A percentile compares a stretch with the other conserved stretches of the same genome.
Evolutionary conservation across 1,140 invertebrate species (phyloP).

Genomic region (Lethrus apterus): DNA sequence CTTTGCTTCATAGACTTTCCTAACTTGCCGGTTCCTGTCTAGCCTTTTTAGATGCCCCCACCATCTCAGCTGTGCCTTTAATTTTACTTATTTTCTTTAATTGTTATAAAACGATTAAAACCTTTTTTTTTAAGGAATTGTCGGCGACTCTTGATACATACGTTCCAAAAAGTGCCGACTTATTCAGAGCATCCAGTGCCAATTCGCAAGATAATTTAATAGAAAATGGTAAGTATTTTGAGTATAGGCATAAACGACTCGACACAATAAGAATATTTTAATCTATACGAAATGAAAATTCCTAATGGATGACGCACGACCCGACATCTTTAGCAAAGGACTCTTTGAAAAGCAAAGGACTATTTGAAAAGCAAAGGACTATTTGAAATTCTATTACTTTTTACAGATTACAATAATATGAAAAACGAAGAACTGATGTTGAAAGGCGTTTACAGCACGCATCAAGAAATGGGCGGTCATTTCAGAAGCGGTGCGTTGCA

Average conservation of each 20-base stretch:
- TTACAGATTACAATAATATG: slow-evolving; percentile 34
- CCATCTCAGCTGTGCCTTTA: too few relatives aligned
- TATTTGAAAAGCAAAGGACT: too few relatives aligned
- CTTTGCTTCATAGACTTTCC: too few relatives aligned
- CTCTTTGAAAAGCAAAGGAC: too few relatives aligned
- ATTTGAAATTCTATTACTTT: not conserved
- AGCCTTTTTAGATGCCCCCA: too few relatives aligned
- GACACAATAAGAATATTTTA: too few relatives aligned
- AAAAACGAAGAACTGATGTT: slow-evolving; percentile 54
- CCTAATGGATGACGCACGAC: too few relatives aligned
- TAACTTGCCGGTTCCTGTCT: too few relatives aligned
- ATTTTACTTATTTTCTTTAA: too few relatives aligned
- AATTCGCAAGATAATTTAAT: slow-evolving; percentile 49
- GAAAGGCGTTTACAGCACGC: slow-evolving; percentile 64
- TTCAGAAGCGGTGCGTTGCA: slow-evolving; percentile 59
- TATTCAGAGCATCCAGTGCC: slow-evolving; percentile 58
- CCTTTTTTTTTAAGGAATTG: slow-evolving; percentile 48
- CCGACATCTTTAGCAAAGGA: too few relatives aligned
- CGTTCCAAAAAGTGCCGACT: slow-evolving; percentile 66
- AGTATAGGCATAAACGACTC: not conserved
- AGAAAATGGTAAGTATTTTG: slow-evolving; percentile 40
- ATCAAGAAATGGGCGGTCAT: slow-evolving; percentile 66
- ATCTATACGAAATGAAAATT: too few relatives aligned
- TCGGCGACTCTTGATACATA: slow-evolving; percentile 72
- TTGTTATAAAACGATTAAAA: too few relatives aligned